Evolutionary conservation across 2,888 invertebrate genomes (phyloP).

Genomic region (Chloromyia formosa): DNA sequence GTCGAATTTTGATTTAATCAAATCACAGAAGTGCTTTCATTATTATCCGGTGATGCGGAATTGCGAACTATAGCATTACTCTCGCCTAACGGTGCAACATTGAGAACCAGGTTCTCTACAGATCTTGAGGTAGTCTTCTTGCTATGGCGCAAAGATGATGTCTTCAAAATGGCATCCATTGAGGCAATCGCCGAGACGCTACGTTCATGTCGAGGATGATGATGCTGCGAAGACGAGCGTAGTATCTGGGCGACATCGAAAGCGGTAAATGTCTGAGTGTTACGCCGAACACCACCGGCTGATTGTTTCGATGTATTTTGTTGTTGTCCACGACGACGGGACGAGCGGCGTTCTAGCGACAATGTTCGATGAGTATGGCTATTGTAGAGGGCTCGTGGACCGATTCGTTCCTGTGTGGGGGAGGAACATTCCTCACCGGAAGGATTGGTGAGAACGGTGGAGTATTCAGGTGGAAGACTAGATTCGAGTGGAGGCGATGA

Average conservation of each 20-base stretch:
- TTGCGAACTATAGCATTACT: conserved; percentile 56
- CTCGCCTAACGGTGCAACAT: conserved; percentile 59
- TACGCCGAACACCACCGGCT: conserved; percentile 8
- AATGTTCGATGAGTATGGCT: conserved; percentile 55
- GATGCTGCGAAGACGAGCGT: conserved; percentile 54
- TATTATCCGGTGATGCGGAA: conserved; percentile 15
- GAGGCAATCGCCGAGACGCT: conserved; percentile 51
- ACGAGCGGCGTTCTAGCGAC: conserved; percentile 55
- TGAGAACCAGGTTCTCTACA: conserved; percentile 60
- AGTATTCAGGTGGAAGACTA: conserved; percentile 58
- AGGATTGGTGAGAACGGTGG: conserved; percentile 55
- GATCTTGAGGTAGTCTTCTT: conserved; percentile 55
- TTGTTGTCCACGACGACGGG: conserved; percentile 31
- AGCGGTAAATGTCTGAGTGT: conserved; percentile 55
- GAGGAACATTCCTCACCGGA: conserved; percentile 47
- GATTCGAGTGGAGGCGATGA: conserved; percentile 52
- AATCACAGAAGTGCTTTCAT: conserved; percentile 61
- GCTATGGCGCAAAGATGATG: conserved; percentile 45
- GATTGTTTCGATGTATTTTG: conserved; percentile 43
- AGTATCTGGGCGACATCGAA: conserved; percentile 61
- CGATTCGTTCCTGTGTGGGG: conserved; percentile 53
- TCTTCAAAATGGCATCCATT: conserved; percentile 49
- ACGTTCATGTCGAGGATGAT: conserved; percentile 49
- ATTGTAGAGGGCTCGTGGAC: conserved; percentile 52
- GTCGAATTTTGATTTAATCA: conserved; percentile 51